Evolutionary conservation across 1,140 invertebrate genomes (phyloP).

Genomic region (Lysiphlebus fabarum): DNA sequence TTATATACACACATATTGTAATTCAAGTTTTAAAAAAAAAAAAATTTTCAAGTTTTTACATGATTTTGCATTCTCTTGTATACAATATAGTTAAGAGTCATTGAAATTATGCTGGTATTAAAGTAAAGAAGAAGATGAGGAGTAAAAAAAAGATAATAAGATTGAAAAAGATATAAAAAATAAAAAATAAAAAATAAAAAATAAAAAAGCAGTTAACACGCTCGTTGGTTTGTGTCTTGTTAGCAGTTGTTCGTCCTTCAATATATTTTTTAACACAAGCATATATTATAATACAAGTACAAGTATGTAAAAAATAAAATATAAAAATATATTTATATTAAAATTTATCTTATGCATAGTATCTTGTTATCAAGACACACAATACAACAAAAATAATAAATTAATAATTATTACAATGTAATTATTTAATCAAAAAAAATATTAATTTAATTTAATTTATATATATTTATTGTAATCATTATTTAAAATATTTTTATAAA

Average conservation of each 20-base stretch:
- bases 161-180: not conserved
- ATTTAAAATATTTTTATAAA: too few species aligned
- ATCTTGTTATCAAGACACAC: too few species aligned
- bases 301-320: conserved; percentile 8
- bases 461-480: too few species aligned
- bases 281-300: conserved; percentile 23
- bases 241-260: not conserved
- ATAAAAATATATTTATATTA: not conserved
- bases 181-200: not conserved
- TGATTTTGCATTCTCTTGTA: conserved; percentile 33
- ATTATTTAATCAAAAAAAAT: too few species aligned
- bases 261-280: not conserved
- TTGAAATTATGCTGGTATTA: not conserved
- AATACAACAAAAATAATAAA: too few species aligned
- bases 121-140: conserved; percentile 1
- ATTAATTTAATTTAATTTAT: too few species aligned
- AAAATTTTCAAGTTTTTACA: too few species aligned
- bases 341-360: too few species aligned
- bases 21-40: too few species aligned
- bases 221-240: conserved; percentile 20
- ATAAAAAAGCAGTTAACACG: conserved; percentile 36
- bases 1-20: too few species aligned
- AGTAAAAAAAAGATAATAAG: conserved; percentile 6
- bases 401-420: too few species aligned
- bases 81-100: conserved; percentile 15